Evolutionary conservation across 2,113 vertebrate species (phyloP).

Genomic region (Megaceryle torquata): DNA sequence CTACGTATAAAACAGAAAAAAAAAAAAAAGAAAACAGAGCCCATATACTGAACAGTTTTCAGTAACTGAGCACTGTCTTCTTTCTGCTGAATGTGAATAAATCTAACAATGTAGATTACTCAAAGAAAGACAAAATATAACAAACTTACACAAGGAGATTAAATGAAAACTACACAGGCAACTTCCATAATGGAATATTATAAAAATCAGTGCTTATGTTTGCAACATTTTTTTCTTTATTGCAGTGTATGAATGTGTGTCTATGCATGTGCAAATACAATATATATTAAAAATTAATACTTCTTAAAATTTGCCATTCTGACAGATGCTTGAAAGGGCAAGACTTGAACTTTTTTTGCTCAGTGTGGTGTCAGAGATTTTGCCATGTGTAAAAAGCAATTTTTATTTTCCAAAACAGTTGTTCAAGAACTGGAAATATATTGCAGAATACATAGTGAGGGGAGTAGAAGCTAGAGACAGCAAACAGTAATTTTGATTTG

Average conservation of each 20-base stretch:
- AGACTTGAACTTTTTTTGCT: background rate
- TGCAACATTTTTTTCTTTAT: background rate
- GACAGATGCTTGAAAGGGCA: conserved; percentile 4
- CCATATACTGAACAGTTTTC: background rate
- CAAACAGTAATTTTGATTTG: conserved; percentile 33
- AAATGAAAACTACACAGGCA: background rate
- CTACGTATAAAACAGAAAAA: no score
- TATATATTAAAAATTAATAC: background rate
- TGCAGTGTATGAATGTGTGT: background rate
- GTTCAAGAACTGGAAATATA: conserved; percentile 33
- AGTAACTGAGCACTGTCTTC: background rate
- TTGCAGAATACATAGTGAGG: background rate
- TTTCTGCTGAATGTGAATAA: background rate
- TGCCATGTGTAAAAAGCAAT: conserved; percentile 41
- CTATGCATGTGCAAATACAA: background rate
- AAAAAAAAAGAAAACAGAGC: background rate
- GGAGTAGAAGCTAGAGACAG: conserved; percentile 16
- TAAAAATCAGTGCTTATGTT: background rate
- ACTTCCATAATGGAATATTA: background rate
- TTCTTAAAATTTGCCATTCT: background rate
- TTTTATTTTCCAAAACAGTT: conserved; percentile 47
- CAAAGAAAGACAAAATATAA: background rate
- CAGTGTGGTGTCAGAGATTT: conserved; percentile 22
- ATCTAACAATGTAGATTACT: background rate
- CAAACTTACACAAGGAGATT: background rate